Percentiles rank a stretch among this genome's conserved stretches.
Evolutionary conservation across 2,113 vertebrate genomes (phyloP).

Genomic region (Cavia porcellus): DNA sequence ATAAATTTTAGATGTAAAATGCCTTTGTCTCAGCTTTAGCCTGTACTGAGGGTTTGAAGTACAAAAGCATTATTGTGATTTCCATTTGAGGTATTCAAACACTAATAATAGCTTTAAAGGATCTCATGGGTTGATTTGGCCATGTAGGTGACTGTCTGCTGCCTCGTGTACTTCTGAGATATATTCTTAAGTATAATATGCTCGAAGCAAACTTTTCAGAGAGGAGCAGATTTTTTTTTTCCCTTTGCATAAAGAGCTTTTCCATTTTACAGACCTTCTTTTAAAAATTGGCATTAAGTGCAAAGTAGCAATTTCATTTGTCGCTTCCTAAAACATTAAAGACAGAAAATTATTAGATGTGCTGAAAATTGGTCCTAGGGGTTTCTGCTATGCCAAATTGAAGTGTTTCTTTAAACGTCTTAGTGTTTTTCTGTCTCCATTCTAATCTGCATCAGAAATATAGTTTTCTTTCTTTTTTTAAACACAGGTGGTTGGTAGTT

Average conservation of each 20-base stretch:
- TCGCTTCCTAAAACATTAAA: constrained; percentile 13
- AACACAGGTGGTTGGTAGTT: not conserved
- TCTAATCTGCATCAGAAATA: not conserved
- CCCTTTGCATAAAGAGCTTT: not conserved
- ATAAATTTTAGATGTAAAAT: not conserved
- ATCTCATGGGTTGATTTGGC: not conserved
- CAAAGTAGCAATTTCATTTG: not conserved
- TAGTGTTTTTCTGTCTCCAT: not conserved
- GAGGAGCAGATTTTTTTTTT: not conserved
- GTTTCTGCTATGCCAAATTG: not conserved
- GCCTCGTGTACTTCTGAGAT: not conserved
- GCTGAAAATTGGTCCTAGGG: not conserved
- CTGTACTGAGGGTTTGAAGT: not conserved
- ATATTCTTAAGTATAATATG: not conserved
- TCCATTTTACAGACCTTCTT: constrained; percentile 26
- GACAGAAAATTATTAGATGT: not conserved
- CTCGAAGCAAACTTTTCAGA: constrained; percentile 6
- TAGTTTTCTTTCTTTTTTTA: not conserved
- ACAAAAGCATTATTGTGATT: not conserved
- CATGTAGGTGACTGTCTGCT: not conserved
- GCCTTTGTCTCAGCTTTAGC: not conserved
- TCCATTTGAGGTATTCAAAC: not conserved
- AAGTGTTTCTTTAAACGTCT: not conserved
- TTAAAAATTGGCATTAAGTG: not conserved
- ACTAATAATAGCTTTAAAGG: constrained; percentile 6